phyloP scores from a whole-genome alignment of 1,140 invertebrate genomes.

The Gonatopus flavifemur region DNA sequence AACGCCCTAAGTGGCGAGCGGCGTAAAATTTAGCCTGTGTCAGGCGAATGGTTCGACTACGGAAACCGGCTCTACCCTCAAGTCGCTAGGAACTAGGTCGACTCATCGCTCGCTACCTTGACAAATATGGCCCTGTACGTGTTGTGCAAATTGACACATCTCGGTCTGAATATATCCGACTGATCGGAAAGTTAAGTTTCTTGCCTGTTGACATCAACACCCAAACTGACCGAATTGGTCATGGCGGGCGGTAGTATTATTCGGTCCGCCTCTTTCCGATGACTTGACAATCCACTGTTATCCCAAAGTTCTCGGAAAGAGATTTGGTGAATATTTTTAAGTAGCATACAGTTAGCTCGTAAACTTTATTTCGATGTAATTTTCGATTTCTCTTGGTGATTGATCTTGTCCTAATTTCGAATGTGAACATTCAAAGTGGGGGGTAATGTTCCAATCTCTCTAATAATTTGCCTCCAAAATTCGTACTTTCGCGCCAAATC shows the following conservation, averaged over 20 bases:
- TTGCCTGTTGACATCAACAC: background rate
- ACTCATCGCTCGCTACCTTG: conserved; percentile 38
- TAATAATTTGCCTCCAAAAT: no score
- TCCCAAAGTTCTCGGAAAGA: no score
- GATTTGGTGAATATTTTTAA: no score
- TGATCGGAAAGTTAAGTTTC: no score
- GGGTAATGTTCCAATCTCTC: no score
- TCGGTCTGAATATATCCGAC: no score
- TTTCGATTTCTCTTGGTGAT: background rate
- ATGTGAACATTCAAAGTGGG: background rate
- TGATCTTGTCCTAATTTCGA: conserved; percentile 1
- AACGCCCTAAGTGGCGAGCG: conserved; percentile 31
- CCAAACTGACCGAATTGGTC: background rate
- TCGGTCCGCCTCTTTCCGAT: background rate
- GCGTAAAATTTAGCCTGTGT: background rate
- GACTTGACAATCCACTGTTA: no score
- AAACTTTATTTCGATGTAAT: no score
- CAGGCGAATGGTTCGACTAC: conserved; percentile 37
- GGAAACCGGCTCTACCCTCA: conserved; percentile 37
- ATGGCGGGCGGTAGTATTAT: background rate
- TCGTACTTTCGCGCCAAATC: no score
- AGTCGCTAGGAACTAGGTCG: conserved; percentile 44
- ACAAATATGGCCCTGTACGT: conserved; percentile 41
- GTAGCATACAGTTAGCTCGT: no score
- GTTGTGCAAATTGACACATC: conserved; percentile 38